Evolutionary conservation across 1,140 invertebrate genomes (phyloP).

Genomic region (Cheumatopsyche charites): DNA sequence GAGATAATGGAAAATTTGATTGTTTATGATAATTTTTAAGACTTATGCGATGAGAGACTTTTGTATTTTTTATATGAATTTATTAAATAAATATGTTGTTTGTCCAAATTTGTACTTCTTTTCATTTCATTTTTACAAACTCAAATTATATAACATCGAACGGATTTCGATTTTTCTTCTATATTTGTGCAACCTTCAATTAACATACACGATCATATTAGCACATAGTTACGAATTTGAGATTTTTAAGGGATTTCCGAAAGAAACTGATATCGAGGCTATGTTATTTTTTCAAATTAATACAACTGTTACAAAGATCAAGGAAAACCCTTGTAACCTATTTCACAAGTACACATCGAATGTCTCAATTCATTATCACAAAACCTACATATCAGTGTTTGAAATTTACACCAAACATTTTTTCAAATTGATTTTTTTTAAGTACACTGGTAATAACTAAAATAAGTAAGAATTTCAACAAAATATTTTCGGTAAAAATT

Average conservation of each 20-base stretch:
- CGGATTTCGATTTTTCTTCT: too few species aligned
- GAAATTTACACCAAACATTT: too few species aligned
- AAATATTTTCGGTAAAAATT: too few species aligned
- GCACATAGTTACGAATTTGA: background rate
- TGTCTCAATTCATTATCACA: too few species aligned
- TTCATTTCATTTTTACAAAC: background rate
- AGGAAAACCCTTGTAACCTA: background rate
- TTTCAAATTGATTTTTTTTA: too few species aligned
- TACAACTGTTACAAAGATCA: background rate
- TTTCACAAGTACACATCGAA: too few species aligned
- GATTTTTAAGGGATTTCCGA: background rate
- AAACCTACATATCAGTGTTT: too few species aligned
- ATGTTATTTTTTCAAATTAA: background rate
- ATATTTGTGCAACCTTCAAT: background rate
- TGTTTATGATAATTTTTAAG: too few species aligned
- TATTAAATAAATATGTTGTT: background rate
- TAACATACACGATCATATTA: background rate
- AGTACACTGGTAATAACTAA: too few species aligned
- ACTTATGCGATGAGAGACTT: background rate
- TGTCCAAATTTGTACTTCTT: background rate
- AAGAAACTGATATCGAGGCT: background rate
- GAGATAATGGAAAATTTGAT: background rate
- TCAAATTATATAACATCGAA: background rate
- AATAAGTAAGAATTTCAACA: too few species aligned
- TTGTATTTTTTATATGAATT: slow-evolving; percentile 18